Evolutionary conservation across 2,797 vertebrate species (phyloP), one percentile per base, ranked within the genome.

Genomic region (Hephaestus fuliginosus): DNA sequence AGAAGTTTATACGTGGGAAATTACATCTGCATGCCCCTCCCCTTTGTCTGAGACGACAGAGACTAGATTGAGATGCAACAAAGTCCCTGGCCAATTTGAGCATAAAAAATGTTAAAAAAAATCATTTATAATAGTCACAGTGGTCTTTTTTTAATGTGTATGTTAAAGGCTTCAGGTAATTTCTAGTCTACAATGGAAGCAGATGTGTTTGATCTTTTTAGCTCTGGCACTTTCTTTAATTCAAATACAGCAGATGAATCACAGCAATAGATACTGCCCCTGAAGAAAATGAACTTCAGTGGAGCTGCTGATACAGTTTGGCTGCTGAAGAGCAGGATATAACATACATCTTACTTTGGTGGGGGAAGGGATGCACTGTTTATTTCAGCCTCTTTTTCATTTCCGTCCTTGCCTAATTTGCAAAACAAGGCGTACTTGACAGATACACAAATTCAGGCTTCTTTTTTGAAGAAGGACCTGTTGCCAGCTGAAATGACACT

Each of bases 191-290:
- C 15, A 56, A 13, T 25, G 48, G 46, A 30, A 43, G 44, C n/a
- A 41, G 41, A n/a, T 22, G 22, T 62, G 36, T 56, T 8, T 65
- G 33, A 39, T 49, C 14, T 25, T 56, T 18, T 25, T 46, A n/a
- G n/a, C n/a, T 63, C 17, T 63, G n/a, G 33, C 64, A 61, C 60
- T 41, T 79, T 22, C 69, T 76, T 51, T 69, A 46, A 81, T 53
- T 46, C 63, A 57, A 61, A 58, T 48, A 49, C 60, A 81, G 18
- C n/a, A 76, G 49, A 36, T 36, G 33, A 36, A 7, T 36, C 33
- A 36, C 33, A 36, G 33, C 33, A 36, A 36, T 36, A 36, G 4
- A 36, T 36, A 36, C 33, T 36, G 33, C 33, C 4, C 33, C 33
- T 36, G 33, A 36, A 36, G 49, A 81, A 69, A 41, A 49, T 33